Evolutionary conservation across 2,113 vertebrate genomes (phyloP).

Genomic region (Actinemys pallida): DNA sequence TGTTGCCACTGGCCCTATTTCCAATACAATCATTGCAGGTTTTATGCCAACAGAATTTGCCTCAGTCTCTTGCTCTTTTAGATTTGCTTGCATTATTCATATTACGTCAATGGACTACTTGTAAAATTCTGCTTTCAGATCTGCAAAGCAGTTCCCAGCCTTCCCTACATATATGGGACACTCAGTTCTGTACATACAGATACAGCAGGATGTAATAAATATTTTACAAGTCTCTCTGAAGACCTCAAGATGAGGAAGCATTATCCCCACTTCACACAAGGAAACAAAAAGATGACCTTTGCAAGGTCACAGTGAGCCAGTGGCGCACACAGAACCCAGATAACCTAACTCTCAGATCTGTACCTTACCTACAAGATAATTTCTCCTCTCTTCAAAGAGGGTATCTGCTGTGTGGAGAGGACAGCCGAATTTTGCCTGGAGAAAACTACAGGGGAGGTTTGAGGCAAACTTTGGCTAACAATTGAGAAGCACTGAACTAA

Average conservation of each 20-base stretch:
- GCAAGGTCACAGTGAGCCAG: neutral
- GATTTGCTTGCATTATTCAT: neutral
- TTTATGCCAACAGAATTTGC: neutral
- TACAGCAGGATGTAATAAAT: neutral
- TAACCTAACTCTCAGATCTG: neutral
- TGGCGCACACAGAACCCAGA: neutral
- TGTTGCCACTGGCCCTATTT: neutral
- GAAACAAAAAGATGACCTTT: neutral
- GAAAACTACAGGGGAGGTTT: neutral
- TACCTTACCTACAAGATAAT: neutral
- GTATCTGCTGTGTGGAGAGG: neutral
- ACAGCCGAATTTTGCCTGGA: neutral
- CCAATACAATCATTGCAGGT: neutral
- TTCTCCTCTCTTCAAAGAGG: neutral
- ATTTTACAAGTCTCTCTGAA: neutral
- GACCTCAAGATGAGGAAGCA: neutral
- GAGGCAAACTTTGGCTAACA: neutral
- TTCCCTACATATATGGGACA: neutral
- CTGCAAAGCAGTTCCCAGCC: neutral
- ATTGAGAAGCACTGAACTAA: neutral
- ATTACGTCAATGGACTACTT: neutral
- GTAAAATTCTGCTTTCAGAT: neutral
- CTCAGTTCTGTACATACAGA: neutral
- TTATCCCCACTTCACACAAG: neutral
- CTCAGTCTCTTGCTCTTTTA: neutral